Evolutionary conservation across 2,797 vertebrate genomes (phyloP), one percentile per base, ranked within the genome.

Genomic region (Phyllotis vaccarum): DNA sequence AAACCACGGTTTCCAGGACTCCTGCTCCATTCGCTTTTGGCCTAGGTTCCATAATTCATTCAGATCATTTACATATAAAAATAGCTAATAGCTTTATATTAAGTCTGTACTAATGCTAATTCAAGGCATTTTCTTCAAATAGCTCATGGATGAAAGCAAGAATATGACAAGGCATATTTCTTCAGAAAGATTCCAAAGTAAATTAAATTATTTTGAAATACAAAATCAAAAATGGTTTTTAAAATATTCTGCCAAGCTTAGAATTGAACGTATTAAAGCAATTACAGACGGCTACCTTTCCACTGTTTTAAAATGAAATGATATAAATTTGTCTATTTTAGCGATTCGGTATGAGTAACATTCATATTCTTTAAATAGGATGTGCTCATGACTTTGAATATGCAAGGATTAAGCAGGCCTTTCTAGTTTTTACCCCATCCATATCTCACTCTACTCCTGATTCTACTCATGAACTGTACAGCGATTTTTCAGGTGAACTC

Each of bases 11-110:
- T n/a, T n/a, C n/a, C n/a, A n/a, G n/a, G n/a, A n/a, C n/a, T n/a
- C n/a, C n/a, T n/a, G n/a, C n/a, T n/a, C n/a, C n/a, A 79, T 93
- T 92, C 74, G 40, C 52, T 58, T 58, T 80, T 94, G 49, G 9
- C 16, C 27, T 68, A 34, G 21, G 49, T 72, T 7, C 64, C 22
- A 82, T 80, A 43, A 92, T 46, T 21, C 16, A 79, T 21, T 56
- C 52, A 80, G 52, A 80, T 24, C n/a, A 80, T 80, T 56, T 80
- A 56, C 52, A 80, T 56, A 11, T 56, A 80, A 56, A 56, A 80
- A 37, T 56, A 89, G 21, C 11, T 82, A 92, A 70, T 72, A 94
- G 27, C 43, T 72, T 95, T 9, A 19, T 78, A 34, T 90, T 40
- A 75, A 40, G 27, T 64, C 13, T 46, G 1, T 34, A 46, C 70